Base-by-base conservation (phyloP, 2,113 vertebrate genomes). In the Neotragus moschatus region DNA sequence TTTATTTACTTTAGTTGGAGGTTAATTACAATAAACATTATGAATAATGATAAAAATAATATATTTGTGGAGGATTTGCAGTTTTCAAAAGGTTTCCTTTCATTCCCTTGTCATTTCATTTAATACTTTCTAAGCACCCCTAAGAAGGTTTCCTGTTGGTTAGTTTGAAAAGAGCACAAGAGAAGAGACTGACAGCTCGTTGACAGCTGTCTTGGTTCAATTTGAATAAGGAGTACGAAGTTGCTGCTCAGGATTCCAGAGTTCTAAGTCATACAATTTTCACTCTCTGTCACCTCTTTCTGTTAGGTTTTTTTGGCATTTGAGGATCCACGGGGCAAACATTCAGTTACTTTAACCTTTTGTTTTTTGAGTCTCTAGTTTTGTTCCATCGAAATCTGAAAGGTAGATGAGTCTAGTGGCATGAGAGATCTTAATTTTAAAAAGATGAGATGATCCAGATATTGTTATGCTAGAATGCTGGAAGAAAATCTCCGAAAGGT, bases 1-100 rank as follows among this genome's bases (percentile, higher is more conserved):
- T 58, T 58, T 26, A 58, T 58, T 58, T 58, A 58, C 26, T 58
- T 58, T 58, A 58, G 26, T 58, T 26, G 56, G 56, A 58, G 25
- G 56, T 28, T 58, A 58, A 58, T 58, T 58, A 58, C 11, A 28
- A 26, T 94, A 92, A 91, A 93, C 1, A 0, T 60, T 79, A 92
- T 96, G 94, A 95, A 92, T 94, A 91, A 90, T 97, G 96, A 94
- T 96, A 92, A 94, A 94, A 96, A 96, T 79, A 87, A 95, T 84
- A 13, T 58, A 82, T 84, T 70, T 86, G 70, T 80, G 70, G 61
- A 75, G 33, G 49, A 30, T 92, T 96, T 91, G 55, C 30, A 53
- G 33, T 73, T 97, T 90, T 97, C 60, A 85, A 96, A 97, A 79
- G 39, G 55, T 89, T 87, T 94, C 93, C 61, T 73, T 39, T 39